Base-by-base conservation (phyloP, 1,140 invertebrate genomes). In the Drosophila athabasca region DNA sequence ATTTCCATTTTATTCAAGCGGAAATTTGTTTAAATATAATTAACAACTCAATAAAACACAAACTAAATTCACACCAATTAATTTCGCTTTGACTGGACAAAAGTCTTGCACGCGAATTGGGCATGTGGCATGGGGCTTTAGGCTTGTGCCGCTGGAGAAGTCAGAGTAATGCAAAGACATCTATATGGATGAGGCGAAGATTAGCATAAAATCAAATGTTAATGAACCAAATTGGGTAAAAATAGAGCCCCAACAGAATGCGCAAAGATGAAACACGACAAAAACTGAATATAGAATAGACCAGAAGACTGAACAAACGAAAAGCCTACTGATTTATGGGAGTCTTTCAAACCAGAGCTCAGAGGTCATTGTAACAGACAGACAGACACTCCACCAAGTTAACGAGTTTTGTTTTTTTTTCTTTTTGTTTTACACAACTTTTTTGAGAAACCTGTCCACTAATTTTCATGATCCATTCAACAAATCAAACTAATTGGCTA, bases 121-220 rank as follows among this genome's bases (percentile, higher is more conserved):
- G 35, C 9, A 35, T 35, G 31, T 1, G 70, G 51, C 77, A 79
- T 69, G 70, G 24, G 24, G 24, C 24, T 11, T 35, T 9, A 9
- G 70, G 51, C 77, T 79, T 74, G 76, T 73, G 77, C 57, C 54
- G 31, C 19, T n/a, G 9, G 58, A 43, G 52, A 44, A 69, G 53
- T 29, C 44, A 48, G 44, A 69, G 65, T 58, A 45, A 74, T 24
- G 39, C 39, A 3, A 55, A 26, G 19, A 64, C 45, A 53, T 53
- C 52, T 50, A 69, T 55, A 61, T 52, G 9, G 62, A 60, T 69
- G 51, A 39, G 11, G 45, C 11, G 7, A 3, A 59, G 49, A 82
- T 82, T 82, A 61, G 59, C 78, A 82, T 82, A 82, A 82, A 77
- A 82, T 82, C 77, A 82, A 77, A 59, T 81, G 74, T 82, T 81